Evolutionary conservation across 2,888 invertebrate species (phyloP).

Genomic region (Hirtodrosophila trivittata): DNA sequence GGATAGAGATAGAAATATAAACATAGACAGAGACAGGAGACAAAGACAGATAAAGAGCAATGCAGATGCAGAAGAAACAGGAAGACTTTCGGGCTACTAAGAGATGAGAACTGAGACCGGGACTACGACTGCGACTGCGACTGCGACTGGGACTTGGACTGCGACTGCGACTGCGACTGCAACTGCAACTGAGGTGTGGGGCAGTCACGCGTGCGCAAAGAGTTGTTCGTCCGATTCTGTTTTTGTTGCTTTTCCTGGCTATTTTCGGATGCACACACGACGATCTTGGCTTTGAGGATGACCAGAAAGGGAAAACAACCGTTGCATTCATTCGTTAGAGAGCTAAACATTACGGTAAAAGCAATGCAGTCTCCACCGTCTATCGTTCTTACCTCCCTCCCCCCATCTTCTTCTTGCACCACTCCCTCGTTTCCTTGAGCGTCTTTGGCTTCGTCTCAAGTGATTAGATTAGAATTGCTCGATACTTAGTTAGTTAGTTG

Average conservation of each 20-base stretch:
- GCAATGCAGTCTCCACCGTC: constrained; percentile 1
- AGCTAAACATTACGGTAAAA: constrained; percentile 54
- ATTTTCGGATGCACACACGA: constrained; percentile 69
- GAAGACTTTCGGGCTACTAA: constrained; percentile 59
- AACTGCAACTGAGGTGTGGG: constrained; percentile 22
- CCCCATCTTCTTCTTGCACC: constrained; percentile 3
- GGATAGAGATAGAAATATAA: constrained; percentile 6
- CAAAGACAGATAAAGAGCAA: background rate
- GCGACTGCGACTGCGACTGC: background rate
- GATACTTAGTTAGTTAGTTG: constrained; percentile 68
- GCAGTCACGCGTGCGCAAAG: constrained; percentile 70
- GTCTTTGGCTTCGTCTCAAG: constrained; percentile 31
- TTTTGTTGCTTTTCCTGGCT: constrained; percentile 44
- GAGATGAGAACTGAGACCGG: constrained; percentile 18
- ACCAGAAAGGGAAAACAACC: constrained; percentile 83
- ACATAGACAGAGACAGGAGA: constrained; percentile 13
- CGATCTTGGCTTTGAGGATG: constrained; percentile 41
- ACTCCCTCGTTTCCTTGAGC: background rate
- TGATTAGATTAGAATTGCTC: constrained; percentile 74
- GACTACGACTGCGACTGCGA: constrained; percentile 15
- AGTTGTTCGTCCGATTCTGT: constrained; percentile 17
- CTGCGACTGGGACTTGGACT: constrained; percentile 22
- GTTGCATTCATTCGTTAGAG: constrained; percentile 68
- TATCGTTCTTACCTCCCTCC: background rate
- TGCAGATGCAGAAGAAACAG: constrained; percentile 53